Evolutionary conservation across 2,888 invertebrate species (phyloP).

Genomic region (Drosophila crucigera): DNA sequence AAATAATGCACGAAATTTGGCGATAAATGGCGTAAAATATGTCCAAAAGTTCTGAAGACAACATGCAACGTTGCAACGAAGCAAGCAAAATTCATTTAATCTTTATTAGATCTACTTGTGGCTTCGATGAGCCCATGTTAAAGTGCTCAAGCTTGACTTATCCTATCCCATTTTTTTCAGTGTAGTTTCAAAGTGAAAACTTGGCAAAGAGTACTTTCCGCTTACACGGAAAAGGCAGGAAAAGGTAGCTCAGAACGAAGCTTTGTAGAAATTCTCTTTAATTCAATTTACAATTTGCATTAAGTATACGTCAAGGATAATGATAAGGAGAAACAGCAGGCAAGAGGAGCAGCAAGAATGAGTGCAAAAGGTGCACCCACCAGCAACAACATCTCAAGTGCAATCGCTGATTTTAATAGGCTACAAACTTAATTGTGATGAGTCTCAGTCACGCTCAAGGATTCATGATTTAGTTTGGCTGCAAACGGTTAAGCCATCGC

Average conservation of each 20-base stretch:
- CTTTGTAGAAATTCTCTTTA: slow-evolving; percentile 58
- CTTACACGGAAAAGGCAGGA: slow-evolving; percentile 37
- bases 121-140: not conserved
- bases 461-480: slow-evolving; percentile 7
- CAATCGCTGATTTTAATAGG: slow-evolving; percentile 65
- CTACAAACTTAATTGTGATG: slow-evolving; percentile 68
- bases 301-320: slow-evolving; percentile 9
- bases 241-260: slow-evolving; percentile 45
- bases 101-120: not conserved
- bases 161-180: not conserved
- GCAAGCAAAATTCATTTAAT: not conserved
- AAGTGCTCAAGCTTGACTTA: not conserved
- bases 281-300: slow-evolving; percentile 75
- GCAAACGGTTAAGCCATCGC: slow-evolving; percentile 86
- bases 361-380: not conserved
- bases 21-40: not conserved
- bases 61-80: not conserved
- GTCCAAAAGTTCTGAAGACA: not conserved
- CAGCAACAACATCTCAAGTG: slow-evolving; percentile 31
- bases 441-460: slow-evolving; percentile 45
- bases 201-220: slow-evolving; percentile 14
- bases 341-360: slow-evolving; percentile 13
- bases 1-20: not conserved
- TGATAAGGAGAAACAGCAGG: not conserved
- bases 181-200: slow-evolving; percentile 18